These are phyloP conservation scores for Chironomus riparius DNA, from an alignment of 2,888 invertebrate species.

Conservation along the genomic window DNA sequence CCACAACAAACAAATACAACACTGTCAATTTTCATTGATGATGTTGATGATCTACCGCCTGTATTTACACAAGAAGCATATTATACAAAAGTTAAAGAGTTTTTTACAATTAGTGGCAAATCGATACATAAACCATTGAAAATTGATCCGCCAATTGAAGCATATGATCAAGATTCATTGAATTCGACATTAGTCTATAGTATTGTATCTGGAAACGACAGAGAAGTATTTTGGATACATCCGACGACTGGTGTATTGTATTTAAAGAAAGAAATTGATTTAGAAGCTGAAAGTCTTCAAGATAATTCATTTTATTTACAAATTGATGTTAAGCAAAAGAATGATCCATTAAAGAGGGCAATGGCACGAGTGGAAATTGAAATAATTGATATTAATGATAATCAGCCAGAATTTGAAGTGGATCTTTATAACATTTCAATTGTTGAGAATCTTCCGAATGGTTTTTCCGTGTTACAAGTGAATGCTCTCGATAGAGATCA, in stretches of 20 bases:
- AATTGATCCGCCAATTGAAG: conserved; percentile 63
- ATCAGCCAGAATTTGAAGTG: conserved; percentile 78
- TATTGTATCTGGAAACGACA: conserved; percentile 71
- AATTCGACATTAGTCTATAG: conserved; percentile 67
- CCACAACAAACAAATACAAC: conserved; percentile 63
- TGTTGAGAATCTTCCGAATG: conserved; percentile 82
- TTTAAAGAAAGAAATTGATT: conserved; percentile 69
- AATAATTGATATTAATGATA: conserved; percentile 71
- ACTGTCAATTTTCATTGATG: conserved; percentile 59
- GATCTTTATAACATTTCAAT: conserved; percentile 87
- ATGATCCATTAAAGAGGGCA: conserved; percentile 67
- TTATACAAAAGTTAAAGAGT: conserved; percentile 70
- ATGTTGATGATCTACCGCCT: conserved; percentile 74
- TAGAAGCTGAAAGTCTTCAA: conserved; percentile 65
- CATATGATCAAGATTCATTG: conserved; percentile 73
- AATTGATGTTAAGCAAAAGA: conserved; percentile 68
- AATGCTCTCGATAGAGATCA: conserved; percentile 73
- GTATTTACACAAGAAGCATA: conserved; percentile 75
- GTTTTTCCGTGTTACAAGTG: conserved; percentile 48
- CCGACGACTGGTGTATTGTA: conserved; percentile 64
- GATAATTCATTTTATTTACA: conserved; percentile 66
- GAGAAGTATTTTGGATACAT: conserved; percentile 65
- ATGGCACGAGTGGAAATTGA: conserved; percentile 65
- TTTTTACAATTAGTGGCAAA: conserved; percentile 65
- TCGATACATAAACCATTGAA: conserved; percentile 59